These are phyloP conservation scores for Budorcas taxicolor DNA, from an alignment of 2,113 vertebrate species.

Conservation along the genomic window DNA sequence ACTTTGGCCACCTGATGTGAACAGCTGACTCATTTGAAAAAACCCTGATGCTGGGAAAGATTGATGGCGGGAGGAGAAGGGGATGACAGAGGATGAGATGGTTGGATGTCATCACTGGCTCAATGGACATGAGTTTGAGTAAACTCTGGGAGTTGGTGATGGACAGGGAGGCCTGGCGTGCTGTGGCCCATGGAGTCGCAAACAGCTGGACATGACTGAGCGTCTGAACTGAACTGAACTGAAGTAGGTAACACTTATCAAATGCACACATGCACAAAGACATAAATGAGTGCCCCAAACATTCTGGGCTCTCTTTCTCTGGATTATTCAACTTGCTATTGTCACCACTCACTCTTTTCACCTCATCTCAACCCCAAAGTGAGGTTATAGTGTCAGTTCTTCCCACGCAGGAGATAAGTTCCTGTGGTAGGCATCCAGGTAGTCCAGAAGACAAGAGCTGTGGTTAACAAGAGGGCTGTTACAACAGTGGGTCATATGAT, in stretches of 20 bases:
- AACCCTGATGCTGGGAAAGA: neutral
- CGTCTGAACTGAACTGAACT: neutral
- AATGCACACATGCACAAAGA: neutral
- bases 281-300: neutral
- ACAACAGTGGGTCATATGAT: neutral
- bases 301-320: neutral
- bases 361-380: neutral
- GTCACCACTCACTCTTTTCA: neutral
- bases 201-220: neutral
- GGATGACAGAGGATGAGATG: neutral
- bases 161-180: neutral
- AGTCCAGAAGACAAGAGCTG: neutral
- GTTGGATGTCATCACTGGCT: neutral
- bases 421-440: neutral
- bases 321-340: neutral
- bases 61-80: neutral
- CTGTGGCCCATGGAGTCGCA: neutral
- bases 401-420: neutral
- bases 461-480: neutral
- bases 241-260: neutral
- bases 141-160: neutral
- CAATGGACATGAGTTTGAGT: neutral
- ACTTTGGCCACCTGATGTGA: neutral
- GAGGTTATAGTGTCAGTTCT: neutral
- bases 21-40: neutral